These are phyloP conservation scores for Dyspetes luteomarginatus DNA, from an alignment of 2,888 invertebrate species.

Conservation along the genomic window DNA sequence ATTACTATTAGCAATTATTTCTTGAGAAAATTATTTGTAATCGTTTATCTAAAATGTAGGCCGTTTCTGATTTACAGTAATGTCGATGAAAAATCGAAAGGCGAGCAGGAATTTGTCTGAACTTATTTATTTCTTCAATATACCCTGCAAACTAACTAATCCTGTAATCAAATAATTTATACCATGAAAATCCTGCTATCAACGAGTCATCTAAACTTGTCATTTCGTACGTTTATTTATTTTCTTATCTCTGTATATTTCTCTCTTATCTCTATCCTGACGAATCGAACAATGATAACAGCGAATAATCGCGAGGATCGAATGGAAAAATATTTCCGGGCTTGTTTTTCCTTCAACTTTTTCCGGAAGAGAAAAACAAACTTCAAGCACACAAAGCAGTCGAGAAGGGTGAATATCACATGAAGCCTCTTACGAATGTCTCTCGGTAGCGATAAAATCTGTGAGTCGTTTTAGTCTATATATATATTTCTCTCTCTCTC, in stretches of 20 bases:
- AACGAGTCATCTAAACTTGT: constrained; percentile 38
- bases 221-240: constrained; percentile 23
- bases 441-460: constrained; percentile 18
- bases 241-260: constrained; percentile 1
- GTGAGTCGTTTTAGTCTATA: constrained; percentile 22
- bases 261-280: constrained; percentile 18
- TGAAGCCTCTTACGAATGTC: not conserved
- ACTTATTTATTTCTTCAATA: not conserved
- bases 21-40: not conserved
- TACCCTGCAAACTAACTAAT: not conserved
- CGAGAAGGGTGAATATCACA: not conserved
- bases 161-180: not conserved
- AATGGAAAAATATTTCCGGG: constrained; percentile 52
- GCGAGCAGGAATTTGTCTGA: constrained; percentile 37
- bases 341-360: not conserved
- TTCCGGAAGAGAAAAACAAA: not conserved
- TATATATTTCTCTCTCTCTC: constrained; percentile 21
- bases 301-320: constrained; percentile 42
- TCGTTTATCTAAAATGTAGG: not conserved
- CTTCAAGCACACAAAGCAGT: not conserved
- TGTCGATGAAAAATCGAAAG: constrained; percentile 41
- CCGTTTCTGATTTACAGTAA: no score
- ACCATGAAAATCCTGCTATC: not conserved
- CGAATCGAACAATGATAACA: constrained; percentile 17
- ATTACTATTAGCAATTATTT: not conserved